These are phyloP conservation scores for Apodemia hepburni DNA, from an alignment of 2,888 invertebrate genomes.

Conservation along the genomic window DNA sequence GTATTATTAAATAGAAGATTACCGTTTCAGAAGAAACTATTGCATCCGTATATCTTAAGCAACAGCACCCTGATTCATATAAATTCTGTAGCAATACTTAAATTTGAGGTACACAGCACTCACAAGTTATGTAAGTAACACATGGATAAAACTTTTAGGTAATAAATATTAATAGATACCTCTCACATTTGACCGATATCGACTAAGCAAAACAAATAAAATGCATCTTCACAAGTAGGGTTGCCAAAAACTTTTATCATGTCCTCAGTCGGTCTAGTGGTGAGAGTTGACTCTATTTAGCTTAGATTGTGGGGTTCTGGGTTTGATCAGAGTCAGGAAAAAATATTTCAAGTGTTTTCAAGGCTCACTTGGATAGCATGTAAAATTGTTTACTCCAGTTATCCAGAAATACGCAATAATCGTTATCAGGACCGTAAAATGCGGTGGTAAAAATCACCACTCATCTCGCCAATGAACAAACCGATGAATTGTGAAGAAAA, in stretches of 20 bases:
- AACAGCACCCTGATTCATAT: background rate
- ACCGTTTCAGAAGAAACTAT: background rate
- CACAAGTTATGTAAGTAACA: background rate
- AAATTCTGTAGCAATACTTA: background rate
- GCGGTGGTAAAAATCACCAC: no score
- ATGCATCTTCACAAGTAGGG: background rate
- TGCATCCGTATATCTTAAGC: background rate
- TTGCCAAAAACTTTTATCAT: background rate
- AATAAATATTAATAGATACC: background rate
- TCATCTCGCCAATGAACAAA: no score
- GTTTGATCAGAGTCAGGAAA: no score
- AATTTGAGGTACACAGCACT: background rate
- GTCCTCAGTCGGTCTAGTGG: no score
- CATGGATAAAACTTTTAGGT: conserved; percentile 3
- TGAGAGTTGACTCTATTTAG: no score
- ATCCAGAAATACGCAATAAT: no score
- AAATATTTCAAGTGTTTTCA: no score
- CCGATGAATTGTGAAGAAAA: no score
- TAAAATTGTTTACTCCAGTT: no score
- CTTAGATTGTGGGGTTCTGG: no score
- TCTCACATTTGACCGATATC: conserved; percentile 13
- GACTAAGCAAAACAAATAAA: conserved; percentile 3
- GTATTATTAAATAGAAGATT: background rate
- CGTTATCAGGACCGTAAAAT: no score
- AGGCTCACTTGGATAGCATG: no score